Evolutionary conservation across 2,113 vertebrate species (phyloP).

Genomic region (Bambusicola thoracicus): DNA sequence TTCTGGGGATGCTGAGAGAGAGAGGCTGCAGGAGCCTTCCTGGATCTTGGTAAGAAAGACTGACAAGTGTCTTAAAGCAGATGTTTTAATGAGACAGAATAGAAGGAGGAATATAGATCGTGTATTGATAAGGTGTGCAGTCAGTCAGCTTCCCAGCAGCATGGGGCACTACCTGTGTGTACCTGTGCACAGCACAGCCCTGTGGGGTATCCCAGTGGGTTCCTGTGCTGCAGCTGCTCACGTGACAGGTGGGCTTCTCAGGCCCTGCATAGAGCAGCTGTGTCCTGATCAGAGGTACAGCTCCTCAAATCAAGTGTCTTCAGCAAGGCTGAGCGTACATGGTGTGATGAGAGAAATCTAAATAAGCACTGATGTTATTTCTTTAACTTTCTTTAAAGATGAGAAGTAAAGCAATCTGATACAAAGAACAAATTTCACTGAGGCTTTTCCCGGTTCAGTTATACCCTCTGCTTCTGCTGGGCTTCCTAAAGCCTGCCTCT

Average conservation of each 20-base stretch:
- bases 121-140: not conserved
- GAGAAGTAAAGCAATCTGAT: not conserved
- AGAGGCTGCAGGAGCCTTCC: not conserved
- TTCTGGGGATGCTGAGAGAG: not conserved
- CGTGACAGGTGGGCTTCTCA: not conserved
- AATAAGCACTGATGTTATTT: not conserved
- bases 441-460: not conserved
- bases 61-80: not conserved
- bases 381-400: too few species aligned
- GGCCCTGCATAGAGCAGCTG: not conserved
- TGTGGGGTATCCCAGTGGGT: not conserved
- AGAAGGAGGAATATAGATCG: not conserved
- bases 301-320: not conserved
- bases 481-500: not conserved
- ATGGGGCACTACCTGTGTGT: not conserved
- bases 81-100: not conserved
- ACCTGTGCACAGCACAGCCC: not conserved
- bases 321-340: not conserved
- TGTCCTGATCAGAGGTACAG: not conserved
- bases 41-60: not conserved
- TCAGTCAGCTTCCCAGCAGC: not conserved
- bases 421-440: not conserved
- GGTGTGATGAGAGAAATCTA: not conserved
- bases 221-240: not conserved
- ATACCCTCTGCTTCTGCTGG: not conserved